These are phyloP conservation scores for Bombyx mori DNA, from an alignment of 1,140 invertebrate genomes.

Conservation along the genomic window ASM3026992v2 NC_085129.1:6961501-6962000, in stretches of 20 bases:
- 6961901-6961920: constrained; percentile 36
- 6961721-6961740: background rate
- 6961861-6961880: constrained; percentile 9
- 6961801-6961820: no score
- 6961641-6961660: constrained; percentile 55
- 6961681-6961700: constrained; percentile 15
- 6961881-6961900: constrained; percentile 30
- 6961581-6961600: constrained; percentile 68
- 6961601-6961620: constrained; percentile 66
- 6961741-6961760: background rate
- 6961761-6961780: background rate
- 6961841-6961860: constrained; percentile 10
- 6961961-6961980: constrained; percentile 49
- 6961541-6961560: constrained; percentile 71
- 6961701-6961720: constrained; percentile 1
- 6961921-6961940: constrained; percentile 31
- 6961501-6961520: constrained; percentile 69
- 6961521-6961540: constrained; percentile 71
- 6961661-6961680: constrained; percentile 58
- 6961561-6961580: constrained; percentile 68
- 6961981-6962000: constrained; percentile 35
- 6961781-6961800: background rate
- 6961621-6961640: constrained; percentile 59
- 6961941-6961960: constrained; percentile 41
- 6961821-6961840: background rate